Evolutionary conservation across 1,140 invertebrate genomes (phyloP), one percentile per base, ranked within the genome.

Genomic region (Cotesia chilonis): DNA sequence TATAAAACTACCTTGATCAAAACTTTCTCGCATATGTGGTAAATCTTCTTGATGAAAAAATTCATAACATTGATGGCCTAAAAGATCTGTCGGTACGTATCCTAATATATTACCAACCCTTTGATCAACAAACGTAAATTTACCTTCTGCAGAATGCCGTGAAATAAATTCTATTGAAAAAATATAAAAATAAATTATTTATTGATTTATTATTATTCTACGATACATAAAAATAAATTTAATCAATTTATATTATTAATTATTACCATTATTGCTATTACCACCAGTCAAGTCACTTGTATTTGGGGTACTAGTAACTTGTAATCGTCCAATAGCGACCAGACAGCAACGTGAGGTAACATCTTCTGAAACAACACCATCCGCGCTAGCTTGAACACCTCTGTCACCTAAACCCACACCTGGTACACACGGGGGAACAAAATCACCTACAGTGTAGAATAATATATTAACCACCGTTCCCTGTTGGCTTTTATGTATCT

Each of bases 41-140:
- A 96, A 93, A 87, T 99, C 97, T 81, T 99, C 97, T 0, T 94
- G 94, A 84, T 99, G 96, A 82, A 98, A 97, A 84, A 97, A 98
- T 75, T 99, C 97, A 83, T 97, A 98, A 84, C 95, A 97, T 35
- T 94, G 92, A 85, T 98, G 98, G 37, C 96, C 96, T 37, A 99
- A 88, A 73, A 99, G 89, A 84, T 99, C 98, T 20, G 95, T 94
- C 5, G 97, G 96, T 54, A 94, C 92, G 85, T 98, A 98, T 10
- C 96, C 97, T 38, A 99, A 88, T 72, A 99, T 90, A 70, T 92
- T 91, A 72, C 95, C 92, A 14, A 98, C 96, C 78, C 96, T 92
- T 86, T 98, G 97, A 86, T 99, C 98, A 20, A 98, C 96, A 88
- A 98, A 99, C n/a, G 97, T 96, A 84, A 99, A 98, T 85, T 98